Evolutionary conservation across 2,113 vertebrate species (phyloP).

Genomic region (Donacobius atricapilla): DNA sequence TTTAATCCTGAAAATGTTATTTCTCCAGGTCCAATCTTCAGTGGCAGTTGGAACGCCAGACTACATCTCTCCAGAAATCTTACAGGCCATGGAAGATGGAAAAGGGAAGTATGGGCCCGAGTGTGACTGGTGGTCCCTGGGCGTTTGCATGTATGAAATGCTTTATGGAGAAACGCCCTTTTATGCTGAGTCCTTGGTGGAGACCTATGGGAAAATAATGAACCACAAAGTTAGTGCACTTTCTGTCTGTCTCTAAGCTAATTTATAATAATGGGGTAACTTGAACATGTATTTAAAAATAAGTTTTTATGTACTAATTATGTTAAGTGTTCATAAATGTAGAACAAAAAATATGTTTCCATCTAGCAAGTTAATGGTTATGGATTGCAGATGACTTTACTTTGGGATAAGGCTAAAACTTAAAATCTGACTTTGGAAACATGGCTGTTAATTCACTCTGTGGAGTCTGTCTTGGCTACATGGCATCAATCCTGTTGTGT

Average conservation of each 20-base stretch:
- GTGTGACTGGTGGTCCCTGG: conserved; percentile 99
- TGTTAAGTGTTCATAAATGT: neutral
- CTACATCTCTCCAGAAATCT: conserved; percentile 98
- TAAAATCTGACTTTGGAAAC: neutral
- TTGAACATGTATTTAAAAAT: neutral
- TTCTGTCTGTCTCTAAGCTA: conserved; percentile 34
- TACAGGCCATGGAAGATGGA: conserved; percentile 99
- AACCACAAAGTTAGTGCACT: conserved; percentile 93
- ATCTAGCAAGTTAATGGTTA: neutral
- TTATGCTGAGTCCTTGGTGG: conserved; percentile 97
- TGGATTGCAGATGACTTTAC: conserved; percentile 18
- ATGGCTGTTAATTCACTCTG: neutral
- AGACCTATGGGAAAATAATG: conserved; percentile 99
- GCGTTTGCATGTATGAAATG: conserved; percentile 99
- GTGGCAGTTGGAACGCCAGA: conserved; percentile 98
- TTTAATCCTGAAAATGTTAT: conserved; percentile 9
- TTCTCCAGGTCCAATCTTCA: conserved; percentile 91
- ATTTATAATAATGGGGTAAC: neutral
- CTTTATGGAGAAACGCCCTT: conserved; percentile 98
- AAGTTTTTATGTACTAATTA: neutral
- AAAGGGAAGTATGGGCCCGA: conserved; percentile 97
- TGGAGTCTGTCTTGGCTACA: neutral
- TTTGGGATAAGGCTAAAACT: neutral
- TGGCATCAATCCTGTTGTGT: neutral
- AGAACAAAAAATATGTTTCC: neutral